Evolutionary conservation across 2,888 invertebrate genomes (phyloP), one percentile per base, ranked within the genome.

Genomic region (Netelia fuscicornis): DNA sequence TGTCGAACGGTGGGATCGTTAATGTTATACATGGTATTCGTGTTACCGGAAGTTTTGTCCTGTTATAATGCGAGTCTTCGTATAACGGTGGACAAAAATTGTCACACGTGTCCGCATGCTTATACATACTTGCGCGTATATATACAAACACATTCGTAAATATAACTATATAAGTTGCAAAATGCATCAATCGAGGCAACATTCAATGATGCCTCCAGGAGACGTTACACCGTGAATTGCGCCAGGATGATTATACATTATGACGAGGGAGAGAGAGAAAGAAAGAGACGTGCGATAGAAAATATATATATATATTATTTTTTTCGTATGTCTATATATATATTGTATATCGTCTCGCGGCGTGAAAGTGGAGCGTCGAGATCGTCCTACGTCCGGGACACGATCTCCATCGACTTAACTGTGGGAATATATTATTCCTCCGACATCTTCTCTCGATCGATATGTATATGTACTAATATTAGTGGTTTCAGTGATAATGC

Each of bases 341-440:
- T 76, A 79, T 44, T 56, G 52, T 62, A 79, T 70, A 67, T 67
- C 54, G 10, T 44, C 56, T 62, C 48, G 68, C 17, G 74, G 48
- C 67, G 68, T 62, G 84, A 81, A 84, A 84, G 84, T 84, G 72
- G 84, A 84, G 81, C 84, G 68, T 78, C 48, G 72, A 77, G 81
- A 84, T 77, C 72, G 64, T 81, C 68, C 72, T 64, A 74, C 70
- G 77, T 77, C 77, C 84, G 81, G 77, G 81, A 74, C 81, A 74
- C 62, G 77, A 81, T 78, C 67, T 81, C 68, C 64, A 52, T 76
- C 62, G 48, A 56, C 60, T 44, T 20, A 44, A 74, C 68, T 74
- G 81, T 84, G 81, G 64, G 77, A 81, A 81, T 74, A 70, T 74
- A 70, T 74, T 68, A 64, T 64, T 71, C 60, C 58, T 58, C 11